Percentiles rank a stretch among this genome's conserved stretches.
phyloP scores from a whole-genome alignment of 2,113 vertebrate species.

The Ardeotis arabs region DNA sequence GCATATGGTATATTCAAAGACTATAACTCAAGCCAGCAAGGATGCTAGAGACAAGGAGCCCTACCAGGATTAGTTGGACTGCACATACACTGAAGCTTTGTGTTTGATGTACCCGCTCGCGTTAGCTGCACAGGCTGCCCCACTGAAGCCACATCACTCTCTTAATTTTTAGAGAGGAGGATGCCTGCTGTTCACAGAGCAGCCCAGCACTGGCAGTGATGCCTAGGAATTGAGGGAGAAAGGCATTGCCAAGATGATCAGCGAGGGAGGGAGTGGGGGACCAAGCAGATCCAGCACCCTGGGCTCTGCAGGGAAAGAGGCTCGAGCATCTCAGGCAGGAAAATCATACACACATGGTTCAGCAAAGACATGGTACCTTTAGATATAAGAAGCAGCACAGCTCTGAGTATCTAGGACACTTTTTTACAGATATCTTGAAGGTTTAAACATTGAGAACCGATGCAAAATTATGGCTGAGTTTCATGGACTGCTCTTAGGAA shows the following conservation, averaged over 20 bases:
- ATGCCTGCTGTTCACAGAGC: background rate
- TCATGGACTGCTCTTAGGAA: background rate
- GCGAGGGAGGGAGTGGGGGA: background rate
- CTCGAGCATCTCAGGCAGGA: background rate
- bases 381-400: background rate
- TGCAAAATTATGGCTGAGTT: background rate
- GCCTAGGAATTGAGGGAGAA: background rate
- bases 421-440: background rate
- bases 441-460: background rate
- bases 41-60: background rate
- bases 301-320: background rate
- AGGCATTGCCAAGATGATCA: background rate
- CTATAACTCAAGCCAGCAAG: background rate
- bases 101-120: background rate
- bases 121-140: background rate
- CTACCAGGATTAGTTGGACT: background rate
- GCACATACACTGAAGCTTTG: background rate
- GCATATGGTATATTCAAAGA: background rate
- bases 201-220: background rate
- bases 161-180: background rate
- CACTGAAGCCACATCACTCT: background rate
- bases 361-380: background rate
- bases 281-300: accelerated
- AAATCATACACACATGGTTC: background rate
- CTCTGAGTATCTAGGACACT: background rate